Percentiles rank a stretch among this genome's conserved stretches.
phyloP scores from a whole-genome alignment of 92 coral and sea anemone genomes.

The Phenganax marumi region DNA sequence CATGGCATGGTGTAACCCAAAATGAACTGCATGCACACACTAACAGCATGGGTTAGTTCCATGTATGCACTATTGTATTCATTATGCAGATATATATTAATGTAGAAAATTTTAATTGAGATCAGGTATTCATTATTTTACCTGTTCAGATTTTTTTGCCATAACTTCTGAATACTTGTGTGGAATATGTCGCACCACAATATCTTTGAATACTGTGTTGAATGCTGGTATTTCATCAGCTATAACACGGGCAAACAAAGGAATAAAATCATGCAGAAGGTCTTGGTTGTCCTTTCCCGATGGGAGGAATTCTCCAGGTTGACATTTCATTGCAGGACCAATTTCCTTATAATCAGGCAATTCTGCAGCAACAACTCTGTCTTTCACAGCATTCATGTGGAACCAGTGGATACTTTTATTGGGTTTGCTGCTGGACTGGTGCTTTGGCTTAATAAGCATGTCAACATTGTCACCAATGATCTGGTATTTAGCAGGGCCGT shows the following conservation, averaged over 20 bases:
- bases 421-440: constrained; percentile 56
- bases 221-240: constrained; percentile 57
- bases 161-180: constrained; percentile 58
- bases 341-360: constrained; percentile 46
- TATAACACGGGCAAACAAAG: constrained; percentile 54
- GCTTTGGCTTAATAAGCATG: constrained; percentile 57
- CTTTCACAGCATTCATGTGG: constrained; percentile 60
- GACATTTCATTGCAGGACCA: constrained; percentile 44
- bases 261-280: constrained; percentile 63
- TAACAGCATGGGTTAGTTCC: too few species aligned
- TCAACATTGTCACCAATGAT: constrained; percentile 67
- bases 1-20: too few species aligned
- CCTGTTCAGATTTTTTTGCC: constrained; percentile 59
- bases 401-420: constrained; percentile 76
- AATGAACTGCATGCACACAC: too few species aligned
- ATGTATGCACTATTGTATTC: background rate
- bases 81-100: background rate
- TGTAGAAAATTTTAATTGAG: background rate
- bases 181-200: constrained; percentile 59
- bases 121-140: background rate
- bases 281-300: constrained; percentile 57
- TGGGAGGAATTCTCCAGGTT: constrained; percentile 59
- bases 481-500: constrained; percentile 52
- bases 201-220: constrained; percentile 45
- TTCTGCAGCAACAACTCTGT: constrained; percentile 40